Base-by-base conservation (phyloP, 2,797 vertebrate species). In the Sebastes diaconus region DNA sequence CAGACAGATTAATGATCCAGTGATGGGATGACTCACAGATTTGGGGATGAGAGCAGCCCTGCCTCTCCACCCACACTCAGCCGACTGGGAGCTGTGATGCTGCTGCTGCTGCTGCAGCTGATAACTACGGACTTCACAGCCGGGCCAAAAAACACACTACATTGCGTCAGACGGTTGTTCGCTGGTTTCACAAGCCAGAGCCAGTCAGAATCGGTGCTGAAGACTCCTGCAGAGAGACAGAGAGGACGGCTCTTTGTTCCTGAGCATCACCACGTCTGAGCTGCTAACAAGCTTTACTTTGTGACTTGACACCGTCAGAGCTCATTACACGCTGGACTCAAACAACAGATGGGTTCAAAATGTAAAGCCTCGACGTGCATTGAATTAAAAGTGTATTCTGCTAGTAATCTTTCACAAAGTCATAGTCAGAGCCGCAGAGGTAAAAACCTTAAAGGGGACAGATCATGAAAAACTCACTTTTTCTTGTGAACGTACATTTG, bases 1-100 rank as follows among this genome's bases (percentile, higher is more conserved):
- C 93, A 93, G 93, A 90, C 90, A 83, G 90, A 92, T 91, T 90
- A 88, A 94, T 90, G 91, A 91, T 93, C 85, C 71, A 57, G 68
- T 50, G 82, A 86, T 83, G 84, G 87, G 89, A 85, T 93, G 92
- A 93, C 87, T 93, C 93, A 92, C 86, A 91, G 85, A 79, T 91
- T 86, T 86, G 80, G 85, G 85, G 85, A 88, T 84, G 85, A 91
- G 87, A 87, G 84, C n/a, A 58, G 79, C 78, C 29, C 83, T 34
- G 78, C 77, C 79, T 77, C 88, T 88, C 79, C 87, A 55, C 85
- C 87, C 86, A 85, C 87, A 72, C 81, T 24, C 73, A 68, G 71
- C 66, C 36, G 29, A 71, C 81, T 85, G 79, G 73, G 86, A 82
- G 81, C 68, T 74, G 81, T 73, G 80, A 25, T 32, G 74, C 46